Conservation (phyloP, 2,113 vertebrate species). For the Dicaeum eximium region DNA sequence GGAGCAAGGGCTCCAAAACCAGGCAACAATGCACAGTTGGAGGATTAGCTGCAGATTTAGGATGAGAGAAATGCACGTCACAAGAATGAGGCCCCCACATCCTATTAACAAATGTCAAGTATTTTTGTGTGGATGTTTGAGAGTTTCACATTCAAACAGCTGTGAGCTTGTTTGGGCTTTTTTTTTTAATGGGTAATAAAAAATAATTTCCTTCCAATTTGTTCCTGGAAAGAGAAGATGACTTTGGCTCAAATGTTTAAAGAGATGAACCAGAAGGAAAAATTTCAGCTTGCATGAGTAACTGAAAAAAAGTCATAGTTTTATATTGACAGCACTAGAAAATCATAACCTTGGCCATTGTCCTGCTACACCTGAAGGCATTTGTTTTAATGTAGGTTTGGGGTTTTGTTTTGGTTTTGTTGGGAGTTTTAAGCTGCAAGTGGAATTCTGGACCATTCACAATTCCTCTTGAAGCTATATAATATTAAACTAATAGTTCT, state of each 20-base stretch:
- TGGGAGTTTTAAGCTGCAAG: not conserved
- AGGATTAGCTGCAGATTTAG: not conserved
- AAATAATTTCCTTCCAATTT: slow-evolving; percentile 59
- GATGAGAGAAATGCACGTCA: not conserved
- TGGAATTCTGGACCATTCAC: not conserved
- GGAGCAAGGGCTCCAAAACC: not conserved
- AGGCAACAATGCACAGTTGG: not conserved
- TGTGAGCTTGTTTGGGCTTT: not conserved
- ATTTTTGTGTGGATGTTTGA: not conserved
- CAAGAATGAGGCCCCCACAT: not conserved
- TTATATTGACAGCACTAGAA: not conserved
- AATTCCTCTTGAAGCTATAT: not conserved
- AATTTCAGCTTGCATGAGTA: not conserved
- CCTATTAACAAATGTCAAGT: not conserved
- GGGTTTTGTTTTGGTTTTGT: not conserved
- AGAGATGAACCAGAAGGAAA: slow-evolving; percentile 43
- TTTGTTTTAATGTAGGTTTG: not conserved
- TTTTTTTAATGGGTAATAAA: slow-evolving; percentile 16
- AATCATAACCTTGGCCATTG: not conserved
- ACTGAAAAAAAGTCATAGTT: not conserved
- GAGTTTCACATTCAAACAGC: slow-evolving; percentile 13
- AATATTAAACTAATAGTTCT: not conserved
- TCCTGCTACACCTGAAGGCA: not conserved
- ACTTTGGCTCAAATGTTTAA: slow-evolving; percentile 34
- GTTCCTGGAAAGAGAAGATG: slow-evolving; percentile 54